phyloP scores from a whole-genome alignment of 2,888 invertebrate genomes.

The Ichneumoninae sp. region DNA sequence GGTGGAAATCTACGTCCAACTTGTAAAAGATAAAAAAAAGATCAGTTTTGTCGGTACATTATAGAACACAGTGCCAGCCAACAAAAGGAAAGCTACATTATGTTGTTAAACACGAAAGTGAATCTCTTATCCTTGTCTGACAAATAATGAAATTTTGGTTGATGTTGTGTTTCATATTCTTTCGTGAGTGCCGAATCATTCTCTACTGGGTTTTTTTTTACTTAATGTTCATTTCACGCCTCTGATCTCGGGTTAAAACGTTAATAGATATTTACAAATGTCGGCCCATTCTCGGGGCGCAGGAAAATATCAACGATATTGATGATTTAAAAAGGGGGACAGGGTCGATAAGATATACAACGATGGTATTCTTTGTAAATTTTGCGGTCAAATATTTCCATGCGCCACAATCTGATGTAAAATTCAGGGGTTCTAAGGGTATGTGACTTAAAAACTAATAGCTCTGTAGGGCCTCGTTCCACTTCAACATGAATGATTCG shows the following conservation, averaged over 20 bases:
- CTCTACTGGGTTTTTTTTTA: neutral
- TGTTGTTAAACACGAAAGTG: neutral
- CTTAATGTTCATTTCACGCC: conserved; percentile 7
- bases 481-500: conserved; percentile 70
- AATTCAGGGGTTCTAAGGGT: conserved; percentile 2
- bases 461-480: conserved; percentile 74
- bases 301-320: conserved; percentile 68
- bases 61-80: neutral
- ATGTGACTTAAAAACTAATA: conserved; percentile 74
- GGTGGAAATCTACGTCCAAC: conserved; percentile 8
- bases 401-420: conserved; percentile 61
- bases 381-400: conserved; percentile 60
- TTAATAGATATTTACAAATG: conserved; percentile 73
- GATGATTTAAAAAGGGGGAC: neutral
- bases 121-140: conserved; percentile 1
- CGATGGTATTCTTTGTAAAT: neutral
- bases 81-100: neutral
- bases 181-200: conserved; percentile 1
- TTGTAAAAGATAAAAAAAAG: conserved; percentile 9
- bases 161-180: neutral
- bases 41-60: neutral
- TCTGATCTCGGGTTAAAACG: conserved; percentile 37
- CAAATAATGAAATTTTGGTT: neutral
- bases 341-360: neutral
- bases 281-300: conserved; percentile 54